Evolutionary conservation across 2,113 vertebrate species (phyloP).

Genomic region (Oceanites oceanicus): DNA sequence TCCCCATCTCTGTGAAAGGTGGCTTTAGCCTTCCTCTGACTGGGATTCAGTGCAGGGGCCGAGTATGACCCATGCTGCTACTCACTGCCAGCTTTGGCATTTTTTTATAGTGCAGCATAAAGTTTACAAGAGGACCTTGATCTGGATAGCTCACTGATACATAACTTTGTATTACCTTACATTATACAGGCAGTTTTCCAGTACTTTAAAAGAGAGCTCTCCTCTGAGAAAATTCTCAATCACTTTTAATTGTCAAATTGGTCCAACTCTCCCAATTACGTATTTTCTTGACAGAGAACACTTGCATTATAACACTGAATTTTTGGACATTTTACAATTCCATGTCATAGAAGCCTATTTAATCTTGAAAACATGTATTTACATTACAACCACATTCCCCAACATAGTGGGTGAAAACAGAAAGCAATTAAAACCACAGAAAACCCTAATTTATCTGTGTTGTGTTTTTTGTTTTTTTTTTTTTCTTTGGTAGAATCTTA

Average conservation of each 20-base stretch:
- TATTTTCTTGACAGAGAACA: neutral
- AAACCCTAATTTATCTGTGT: neutral
- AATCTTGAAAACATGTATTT: neutral
- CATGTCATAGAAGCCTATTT: neutral
- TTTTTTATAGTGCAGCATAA: neutral
- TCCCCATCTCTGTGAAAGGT: rapidly evolving
- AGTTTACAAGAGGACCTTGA: neutral
- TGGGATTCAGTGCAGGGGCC: neutral
- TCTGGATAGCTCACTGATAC: neutral
- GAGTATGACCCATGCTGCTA: neutral
- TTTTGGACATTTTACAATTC: neutral
- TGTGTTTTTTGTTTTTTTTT: no score
- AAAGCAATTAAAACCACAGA: neutral
- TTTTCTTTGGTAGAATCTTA: neutral
- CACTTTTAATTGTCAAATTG: neutral
- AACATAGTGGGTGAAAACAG: neutral
- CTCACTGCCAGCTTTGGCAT: neutral
- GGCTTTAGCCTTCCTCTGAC: neutral
- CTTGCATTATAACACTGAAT: neutral
- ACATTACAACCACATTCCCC: neutral
- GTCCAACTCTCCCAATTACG: neutral
- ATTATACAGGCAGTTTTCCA: neutral
- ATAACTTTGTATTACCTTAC: neutral
- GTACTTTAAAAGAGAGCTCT: neutral
- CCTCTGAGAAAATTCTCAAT: neutral